Evolutionary conservation across 1,140 invertebrate species (phyloP), one percentile per base, ranked within the genome.

Genomic region (Heliconius eleuchia): DNA sequence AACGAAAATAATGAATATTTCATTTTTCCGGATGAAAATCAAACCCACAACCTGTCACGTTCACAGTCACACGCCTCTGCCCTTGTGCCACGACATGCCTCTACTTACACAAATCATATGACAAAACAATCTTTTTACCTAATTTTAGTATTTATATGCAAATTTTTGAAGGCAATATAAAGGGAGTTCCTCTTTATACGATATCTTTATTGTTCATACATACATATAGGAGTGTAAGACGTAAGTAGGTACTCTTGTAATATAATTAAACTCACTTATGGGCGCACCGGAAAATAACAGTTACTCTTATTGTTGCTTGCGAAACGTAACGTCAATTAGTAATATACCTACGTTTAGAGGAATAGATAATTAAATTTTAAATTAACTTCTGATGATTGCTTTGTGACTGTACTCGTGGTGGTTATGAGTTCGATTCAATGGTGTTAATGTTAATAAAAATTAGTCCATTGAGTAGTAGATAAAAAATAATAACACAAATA

Each of bases 201-300:
- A 23, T 57, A 9, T 8, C 23, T 66, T 66, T n/a, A 27, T 30
- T 66, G 23, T 16, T 66, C 60, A 1, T 66, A 66, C 13, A 27
- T 11, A 16, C 3, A 66, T 66, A 23, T 11, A 27, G 23, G 60
- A 23, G 1, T n/a, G 23, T 66, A 66, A 27, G 23, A 66, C 13
- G 27, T 66, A 66, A 4, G 60, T n/a, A 66, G n/a, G 55, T 57
- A 57, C 55, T 60, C n/a, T 16, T 16, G 13, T 66, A 66, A 66
- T 66, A 66, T 66, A 66, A 66, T 66, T 66, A 66, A 66, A 66
- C 60, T 66, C 60, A 66, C 60, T 66, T 66, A 66, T 66, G 60
- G 60, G 60, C 60, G 60, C 60, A 66, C 60, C 60, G 60, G 60
- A 66, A 66, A 66, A 66, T 30, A 30, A 66, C 60, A 66, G 23